Percentiles rank a stretch among this genome's conserved stretches.
These are phyloP conservation scores for Lepidotrigona ventralis DNA, from an alignment of 1,140 invertebrate genomes.

Conservation along the genomic window DNA sequence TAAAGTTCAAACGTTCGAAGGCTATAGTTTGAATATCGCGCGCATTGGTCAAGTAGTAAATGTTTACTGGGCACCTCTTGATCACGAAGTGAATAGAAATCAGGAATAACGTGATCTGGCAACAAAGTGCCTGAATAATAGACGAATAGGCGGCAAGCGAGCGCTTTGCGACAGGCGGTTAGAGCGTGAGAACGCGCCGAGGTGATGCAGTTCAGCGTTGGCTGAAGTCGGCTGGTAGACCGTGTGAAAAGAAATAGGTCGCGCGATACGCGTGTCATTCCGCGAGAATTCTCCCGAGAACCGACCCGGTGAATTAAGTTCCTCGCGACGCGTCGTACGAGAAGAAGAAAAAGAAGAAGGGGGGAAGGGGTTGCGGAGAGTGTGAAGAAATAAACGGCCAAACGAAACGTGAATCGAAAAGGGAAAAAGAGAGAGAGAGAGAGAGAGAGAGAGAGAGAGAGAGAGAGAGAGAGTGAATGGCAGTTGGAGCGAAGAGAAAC, in stretches of 20 bases:
- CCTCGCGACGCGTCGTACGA: not conserved
- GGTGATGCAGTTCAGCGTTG: not conserved
- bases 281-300: slow-evolving; percentile 49
- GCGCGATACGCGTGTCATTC: slow-evolving; percentile 44
- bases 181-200: not conserved
- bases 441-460: not conserved
- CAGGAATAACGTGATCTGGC: no score
- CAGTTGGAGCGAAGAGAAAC: not conserved
- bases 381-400: not conserved
- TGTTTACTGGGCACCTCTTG: no score
- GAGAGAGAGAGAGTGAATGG: not conserved
- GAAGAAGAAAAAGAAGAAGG: not conserved
- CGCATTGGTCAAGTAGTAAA: no score
- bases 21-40: no score
- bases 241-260: slow-evolving; percentile 52
- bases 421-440: not conserved
- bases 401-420: no score
- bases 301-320: slow-evolving; percentile 44
- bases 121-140: no score
- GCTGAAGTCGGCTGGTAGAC: slow-evolving; percentile 17
- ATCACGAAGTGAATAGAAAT: no score
- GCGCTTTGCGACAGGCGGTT: not conserved
- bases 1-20: no score
- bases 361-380: no score
- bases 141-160: not conserved